Conservation (phyloP, 2,888 invertebrate species). For the Lasius fuliginosus region DNA sequence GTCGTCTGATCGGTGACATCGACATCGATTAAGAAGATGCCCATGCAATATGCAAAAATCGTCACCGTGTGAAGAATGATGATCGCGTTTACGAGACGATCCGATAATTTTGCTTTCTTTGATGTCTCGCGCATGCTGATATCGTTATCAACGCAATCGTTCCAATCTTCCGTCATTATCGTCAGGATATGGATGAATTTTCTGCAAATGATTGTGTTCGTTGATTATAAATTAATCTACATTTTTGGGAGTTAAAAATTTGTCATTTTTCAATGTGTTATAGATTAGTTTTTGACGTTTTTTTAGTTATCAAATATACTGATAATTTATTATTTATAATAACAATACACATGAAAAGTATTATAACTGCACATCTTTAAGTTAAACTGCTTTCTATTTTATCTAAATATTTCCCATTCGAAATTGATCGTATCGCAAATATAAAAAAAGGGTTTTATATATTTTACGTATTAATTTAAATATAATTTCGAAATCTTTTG, state of each 20-base stretch:
- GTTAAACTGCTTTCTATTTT: too few relatives aligned
- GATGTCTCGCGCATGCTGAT: background rate
- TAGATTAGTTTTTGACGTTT: background rate
- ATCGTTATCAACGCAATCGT: background rate
- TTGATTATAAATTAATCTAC: background rate
- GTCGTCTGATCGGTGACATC: background rate
- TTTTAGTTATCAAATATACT: background rate
- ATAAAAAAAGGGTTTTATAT: too few relatives aligned
- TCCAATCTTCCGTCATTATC: conserved; percentile 13
- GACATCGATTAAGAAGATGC: background rate
- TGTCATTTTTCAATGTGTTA: background rate
- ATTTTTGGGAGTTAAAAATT: background rate
- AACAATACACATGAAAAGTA: too few relatives aligned
- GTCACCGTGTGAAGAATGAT: background rate
- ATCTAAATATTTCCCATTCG: too few relatives aligned
- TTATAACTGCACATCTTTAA: too few relatives aligned
- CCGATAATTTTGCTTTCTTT: conserved; percentile 13
- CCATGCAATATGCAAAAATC: background rate
- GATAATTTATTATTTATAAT: too few relatives aligned
- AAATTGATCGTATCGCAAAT: too few relatives aligned
- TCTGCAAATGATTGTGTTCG: background rate
- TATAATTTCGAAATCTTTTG: too few relatives aligned
- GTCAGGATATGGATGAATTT: conserved; percentile 10
- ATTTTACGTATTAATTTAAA: too few relatives aligned
- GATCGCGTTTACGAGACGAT: background rate